phyloP scores from a whole-genome alignment of 1,140 invertebrate species.

The Drosophila asahinai region DNA sequence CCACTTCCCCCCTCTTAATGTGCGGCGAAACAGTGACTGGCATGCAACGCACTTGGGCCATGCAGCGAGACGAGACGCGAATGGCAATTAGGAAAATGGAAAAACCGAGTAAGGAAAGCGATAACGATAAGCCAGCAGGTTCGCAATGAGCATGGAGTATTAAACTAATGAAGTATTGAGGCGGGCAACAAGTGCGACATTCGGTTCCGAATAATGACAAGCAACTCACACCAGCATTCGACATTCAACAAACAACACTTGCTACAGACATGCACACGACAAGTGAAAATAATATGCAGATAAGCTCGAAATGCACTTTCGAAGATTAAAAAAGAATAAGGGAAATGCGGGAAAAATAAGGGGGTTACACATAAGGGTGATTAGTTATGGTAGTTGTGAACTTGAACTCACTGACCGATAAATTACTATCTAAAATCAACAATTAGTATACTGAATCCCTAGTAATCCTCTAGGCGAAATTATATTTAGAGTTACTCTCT shows the following conservation, averaged over 20 bases:
- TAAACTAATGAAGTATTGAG: conserved; percentile 12
- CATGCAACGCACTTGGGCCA: conserved; percentile 38
- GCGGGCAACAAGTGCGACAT: conserved; percentile 25
- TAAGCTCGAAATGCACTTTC: conserved; percentile 44
- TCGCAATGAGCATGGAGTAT: conserved; percentile 6
- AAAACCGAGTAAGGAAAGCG: conserved; percentile 20
- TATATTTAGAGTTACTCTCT: not conserved
- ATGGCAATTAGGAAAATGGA: conserved; percentile 63
- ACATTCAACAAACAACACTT: conserved; percentile 19
- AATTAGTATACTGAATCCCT: not conserved
- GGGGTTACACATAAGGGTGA: conserved; percentile 5
- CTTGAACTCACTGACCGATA: conserved; percentile 6
- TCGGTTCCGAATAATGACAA: conserved; percentile 15
- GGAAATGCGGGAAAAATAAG: conserved; percentile 27
- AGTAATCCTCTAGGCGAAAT: not conserved
- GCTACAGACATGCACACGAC: conserved; percentile 6
- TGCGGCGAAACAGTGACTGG: not conserved
- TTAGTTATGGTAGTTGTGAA: conserved; percentile 16
- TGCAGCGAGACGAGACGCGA: conserved; percentile 2
- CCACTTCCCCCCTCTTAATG: not conserved
- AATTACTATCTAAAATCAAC: not conserved
- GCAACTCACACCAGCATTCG: conserved; percentile 31
- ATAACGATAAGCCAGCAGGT: conserved; percentile 15
- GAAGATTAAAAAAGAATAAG: conserved; percentile 36
- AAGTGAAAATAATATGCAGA: conserved; percentile 33